Percentiles rank a stretch among this genome's conserved stretches.
phyloP scores from a whole-genome alignment of 2,797 vertebrate genomes.

The Eremophila alpestris region DNA sequence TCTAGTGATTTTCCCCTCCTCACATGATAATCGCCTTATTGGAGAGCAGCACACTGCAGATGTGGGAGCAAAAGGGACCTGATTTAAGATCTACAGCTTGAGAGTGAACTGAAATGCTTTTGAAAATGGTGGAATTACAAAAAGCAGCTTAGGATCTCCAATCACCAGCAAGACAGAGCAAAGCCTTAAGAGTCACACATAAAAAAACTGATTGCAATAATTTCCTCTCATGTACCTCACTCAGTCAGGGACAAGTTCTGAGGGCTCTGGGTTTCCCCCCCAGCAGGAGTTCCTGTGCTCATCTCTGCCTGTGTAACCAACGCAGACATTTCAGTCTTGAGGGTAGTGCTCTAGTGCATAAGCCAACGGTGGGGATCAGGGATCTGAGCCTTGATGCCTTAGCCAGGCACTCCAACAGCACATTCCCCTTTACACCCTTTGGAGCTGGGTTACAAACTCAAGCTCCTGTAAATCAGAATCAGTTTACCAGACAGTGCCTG shows the following conservation, averaged over 20 bases:
- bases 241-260: not conserved
- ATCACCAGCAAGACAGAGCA: not conserved
- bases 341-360: not conserved
- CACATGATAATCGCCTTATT: conserved; percentile 59
- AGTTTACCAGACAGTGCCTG: conserved; percentile 30
- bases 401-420: not conserved
- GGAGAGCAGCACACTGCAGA: conserved; percentile 44
- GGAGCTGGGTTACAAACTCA: not conserved
- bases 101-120: conserved; percentile 52
- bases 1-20: conserved; percentile 54
- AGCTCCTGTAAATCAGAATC: not conserved
- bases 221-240: not conserved
- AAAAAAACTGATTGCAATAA: not conserved
- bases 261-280: not conserved
- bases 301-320: not conserved
- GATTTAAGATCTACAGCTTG: conserved; percentile 58
- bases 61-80: conserved; percentile 45
- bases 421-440: not conserved
- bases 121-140: conserved; percentile 57
- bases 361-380: rapidly evolving
- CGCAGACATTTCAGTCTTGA: not conserved
- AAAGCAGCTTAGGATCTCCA: conserved; percentile 32
- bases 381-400: not conserved
- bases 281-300: not conserved
- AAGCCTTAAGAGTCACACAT: not conserved